Evolutionary conservation across 2,888 invertebrate species (phyloP), one percentile per base, ranked within the genome.

Genomic region (Ceraclea dissimilis): DNA sequence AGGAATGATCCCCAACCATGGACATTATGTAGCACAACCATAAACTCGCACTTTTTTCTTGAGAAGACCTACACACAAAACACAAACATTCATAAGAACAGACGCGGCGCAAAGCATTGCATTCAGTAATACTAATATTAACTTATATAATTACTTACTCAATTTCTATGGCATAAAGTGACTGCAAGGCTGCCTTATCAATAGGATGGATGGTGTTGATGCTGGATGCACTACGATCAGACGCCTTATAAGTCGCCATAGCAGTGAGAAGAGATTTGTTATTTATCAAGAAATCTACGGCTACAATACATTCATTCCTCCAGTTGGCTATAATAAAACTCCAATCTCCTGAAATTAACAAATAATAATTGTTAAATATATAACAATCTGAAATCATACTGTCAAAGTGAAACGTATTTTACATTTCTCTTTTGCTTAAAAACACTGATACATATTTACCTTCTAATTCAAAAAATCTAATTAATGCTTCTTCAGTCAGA

Each of bases 1-100:
- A 18, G 4, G 57, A 33, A 18, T 21, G n/a, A 49, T 54, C 56
- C 2, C 46, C 49, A 20, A 57, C 17, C 43, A 58, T 17, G 2
- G 50, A 51, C 11, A 58, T 21, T 47, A 60, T 54, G 31, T 58
- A 54, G 21, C 57, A 60, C 11, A 60, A 52, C 62, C 62, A 62
- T 5, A 62, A 52, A 34, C 57, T 47, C 26, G 50, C 43, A 39
- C 56, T 47, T 4, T 48, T 58, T 31, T 62, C 62, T 19, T 20
- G 46, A 19, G 52, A 22, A 54, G 56, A 56, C 16, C 61, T 61
- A 43, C 17, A 16, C 5, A 43, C 43, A 8, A 43, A 5, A 43
- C 5, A 13, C n/a, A 43, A 43, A 43, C n/a, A n/a, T n/a, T n/a
- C n/a, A n/a, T n/a, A n/a, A n/a, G n/a, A n/a, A n/a, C n/a, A n/a